A percentile compares a stretch with the other conserved stretches of the same genome.
phyloP scores from a whole-genome alignment of 2,797 vertebrate genomes.

The Liasis olivaceus region DNA sequence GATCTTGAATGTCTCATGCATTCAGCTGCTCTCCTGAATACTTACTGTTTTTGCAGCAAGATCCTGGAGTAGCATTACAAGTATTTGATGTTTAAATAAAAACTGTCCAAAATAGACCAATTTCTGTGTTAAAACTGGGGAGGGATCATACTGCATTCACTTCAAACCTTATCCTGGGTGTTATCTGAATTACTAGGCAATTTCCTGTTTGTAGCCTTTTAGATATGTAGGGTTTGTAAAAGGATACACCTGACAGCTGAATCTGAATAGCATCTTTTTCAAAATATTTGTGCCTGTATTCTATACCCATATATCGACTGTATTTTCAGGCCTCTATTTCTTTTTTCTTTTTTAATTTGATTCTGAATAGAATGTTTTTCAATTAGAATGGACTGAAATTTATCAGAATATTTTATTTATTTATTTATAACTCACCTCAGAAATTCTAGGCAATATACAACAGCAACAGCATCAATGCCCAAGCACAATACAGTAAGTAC shows the following conservation, averaged over 20 bases:
- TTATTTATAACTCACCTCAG: no score
- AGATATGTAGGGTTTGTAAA: background rate
- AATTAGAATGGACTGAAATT: background rate
- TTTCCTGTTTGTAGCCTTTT: conserved; percentile 9
- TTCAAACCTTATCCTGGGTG: background rate
- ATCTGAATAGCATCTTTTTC: background rate
- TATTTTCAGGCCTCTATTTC: background rate
- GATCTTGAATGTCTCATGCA: background rate
- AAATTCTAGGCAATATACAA: background rate
- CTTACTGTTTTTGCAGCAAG: background rate
- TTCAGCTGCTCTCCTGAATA: background rate
- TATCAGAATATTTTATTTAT: background rate
- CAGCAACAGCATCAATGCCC: background rate
- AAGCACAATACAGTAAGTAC: background rate
- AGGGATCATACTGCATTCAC: background rate
- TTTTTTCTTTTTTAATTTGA: background rate
- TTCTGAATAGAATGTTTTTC: background rate
- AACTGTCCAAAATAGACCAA: background rate
- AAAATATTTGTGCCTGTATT: background rate
- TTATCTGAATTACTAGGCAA: conserved; percentile 13
- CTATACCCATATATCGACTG: background rate
- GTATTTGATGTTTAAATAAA: background rate
- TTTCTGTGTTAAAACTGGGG: background rate
- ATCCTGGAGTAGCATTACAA: background rate
- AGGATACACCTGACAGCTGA: conserved; percentile 10